Evolutionary conservation across 2,888 invertebrate species (phyloP), one percentile per base, ranked within the genome.

Genomic region (Agonopterix alstromeriana): DNA sequence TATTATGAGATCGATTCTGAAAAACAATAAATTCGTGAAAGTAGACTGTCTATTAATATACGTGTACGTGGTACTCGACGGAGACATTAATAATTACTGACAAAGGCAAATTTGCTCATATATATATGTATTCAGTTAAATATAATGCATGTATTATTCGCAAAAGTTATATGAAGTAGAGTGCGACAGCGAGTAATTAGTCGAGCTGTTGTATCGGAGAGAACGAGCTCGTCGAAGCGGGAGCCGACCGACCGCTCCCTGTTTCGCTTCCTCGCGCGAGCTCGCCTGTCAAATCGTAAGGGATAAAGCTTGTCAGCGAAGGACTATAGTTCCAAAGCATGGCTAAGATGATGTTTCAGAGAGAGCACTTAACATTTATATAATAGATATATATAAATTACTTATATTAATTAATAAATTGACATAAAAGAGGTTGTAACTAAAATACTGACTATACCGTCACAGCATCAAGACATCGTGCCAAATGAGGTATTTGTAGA

Each of bases 391-490:
- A 76, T 66, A 66, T 27, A 73, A 80, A 80, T 46, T 51, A 51
- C 44, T 73, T 77, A 76, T 77, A 77, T 71, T 76, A 77, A 82
- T 75, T 77, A 78, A 74, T 67, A 64, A 82, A 83, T 73, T 82
- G 76, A 76, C 82, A 78, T 77, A 74, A 82, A 81, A 80, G 69
- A 84, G 86, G 87, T 87, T 87, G 86, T 87, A 85, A 77, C 77
- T 82, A 81, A 81, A 77, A 74, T 82, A 84, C 77, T 75, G 78
- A 60, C 17, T 76, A 78, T 80, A 80, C 77, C 75, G 73, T 65
- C 68, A 69, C 53, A 64, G 73, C 79, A 71, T 66, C 77, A 42
- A 8, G 8, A 36, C 48, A 73, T 63, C 77, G 67, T 73, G 77
- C 73, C 70, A 66, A 68, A 65, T 61, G 71, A 35, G 81, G 77